Evolutionary conservation across 2,888 invertebrate species (phyloP).

Genomic region (Allacma fusca): DNA sequence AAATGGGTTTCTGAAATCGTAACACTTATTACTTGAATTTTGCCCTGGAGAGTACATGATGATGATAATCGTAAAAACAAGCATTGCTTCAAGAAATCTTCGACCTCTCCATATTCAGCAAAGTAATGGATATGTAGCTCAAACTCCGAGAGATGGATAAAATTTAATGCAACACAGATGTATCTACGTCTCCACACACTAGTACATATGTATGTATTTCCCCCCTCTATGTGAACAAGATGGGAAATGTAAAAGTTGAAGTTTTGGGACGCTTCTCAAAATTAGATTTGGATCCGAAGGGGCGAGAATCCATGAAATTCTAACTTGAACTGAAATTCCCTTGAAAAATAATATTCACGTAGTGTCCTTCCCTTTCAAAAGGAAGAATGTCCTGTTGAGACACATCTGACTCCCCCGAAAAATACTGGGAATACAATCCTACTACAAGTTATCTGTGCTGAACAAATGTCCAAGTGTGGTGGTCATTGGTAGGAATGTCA

Average conservation of each 20-base stretch:
- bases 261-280: constrained; percentile 24
- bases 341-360: no score
- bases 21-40: constrained; percentile 26
- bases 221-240: background rate
- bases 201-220: no score
- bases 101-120: constrained; percentile 7
- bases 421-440: no score
- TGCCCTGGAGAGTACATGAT: constrained; percentile 11
- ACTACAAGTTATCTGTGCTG: no score
- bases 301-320: constrained; percentile 18
- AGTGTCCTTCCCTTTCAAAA: no score
- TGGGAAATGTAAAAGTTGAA: constrained; percentile 14
- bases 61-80: constrained; percentile 40
- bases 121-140: background rate
- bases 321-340: background rate
- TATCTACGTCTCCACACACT: no score
- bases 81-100: constrained; percentile 30
- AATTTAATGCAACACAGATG: no score
- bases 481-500: no score
- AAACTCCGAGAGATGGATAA: no score
- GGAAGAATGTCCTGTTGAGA: background rate
- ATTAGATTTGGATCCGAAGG: constrained; percentile 15
- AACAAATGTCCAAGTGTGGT: no score
- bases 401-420: background rate
- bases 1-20: constrained; percentile 20